Conservation (phyloP, 2,888 invertebrate species). For the Drosophila nr. medialis region DNA sequence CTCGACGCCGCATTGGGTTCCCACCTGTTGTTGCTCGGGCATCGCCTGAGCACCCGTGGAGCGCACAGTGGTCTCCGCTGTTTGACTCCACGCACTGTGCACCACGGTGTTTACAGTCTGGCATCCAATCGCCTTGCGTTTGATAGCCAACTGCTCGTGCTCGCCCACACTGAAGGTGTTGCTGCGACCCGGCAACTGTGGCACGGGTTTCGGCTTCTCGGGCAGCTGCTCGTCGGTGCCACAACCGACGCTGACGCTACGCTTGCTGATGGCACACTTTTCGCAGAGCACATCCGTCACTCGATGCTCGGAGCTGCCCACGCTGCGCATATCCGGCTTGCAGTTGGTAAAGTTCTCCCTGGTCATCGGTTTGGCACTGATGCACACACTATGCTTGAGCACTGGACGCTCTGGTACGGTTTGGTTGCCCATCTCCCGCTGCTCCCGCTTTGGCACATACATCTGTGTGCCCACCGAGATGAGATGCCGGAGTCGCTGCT, state of each 20-base stretch:
- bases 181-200: constrained; percentile 84
- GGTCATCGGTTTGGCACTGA: constrained; percentile 75
- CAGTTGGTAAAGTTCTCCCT: constrained; percentile 80
- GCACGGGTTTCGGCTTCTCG: constrained; percentile 36
- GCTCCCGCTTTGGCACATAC: constrained; percentile 73
- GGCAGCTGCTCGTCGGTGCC: constrained; percentile 84
- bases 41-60: constrained; percentile 75
- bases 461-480: constrained; percentile 84
- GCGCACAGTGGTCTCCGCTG: constrained; percentile 58
- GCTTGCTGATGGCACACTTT: constrained; percentile 85
- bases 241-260: constrained; percentile 87
- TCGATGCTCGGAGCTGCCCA: constrained; percentile 86
- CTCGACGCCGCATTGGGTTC: constrained; percentile 73
- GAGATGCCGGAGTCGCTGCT: constrained; percentile 63
- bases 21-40: constrained; percentile 65
- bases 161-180: constrained; percentile 88
- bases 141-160: constrained; percentile 85
- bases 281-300: constrained; percentile 85
- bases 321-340: constrained; percentile 84
- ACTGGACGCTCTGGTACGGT: constrained; percentile 71
- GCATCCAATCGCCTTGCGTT: constrained; percentile 79
- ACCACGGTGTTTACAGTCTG: constrained; percentile 71
- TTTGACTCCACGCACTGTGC: constrained; percentile 78
- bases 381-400: constrained; percentile 72
- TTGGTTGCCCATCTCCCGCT: constrained; percentile 73